Evolutionary conservation across 2,113 vertebrate genomes (phyloP), one percentile per base, ranked within the genome.

Genomic region (Amphilophus citrinellus): DNA sequence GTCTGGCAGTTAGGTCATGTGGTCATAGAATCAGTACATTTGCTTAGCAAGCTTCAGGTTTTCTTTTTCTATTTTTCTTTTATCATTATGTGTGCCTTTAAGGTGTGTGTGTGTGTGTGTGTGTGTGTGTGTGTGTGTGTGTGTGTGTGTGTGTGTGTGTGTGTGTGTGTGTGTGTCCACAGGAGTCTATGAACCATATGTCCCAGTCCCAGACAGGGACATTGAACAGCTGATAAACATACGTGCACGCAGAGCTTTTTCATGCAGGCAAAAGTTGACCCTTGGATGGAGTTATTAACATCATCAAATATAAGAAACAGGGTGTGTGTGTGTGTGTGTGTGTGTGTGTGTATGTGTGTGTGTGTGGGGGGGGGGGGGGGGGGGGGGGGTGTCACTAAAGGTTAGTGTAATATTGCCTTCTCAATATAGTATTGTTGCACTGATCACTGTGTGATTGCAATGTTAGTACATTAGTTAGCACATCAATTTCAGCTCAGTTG

Each of bases 151-250:
- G 35, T 37, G 35, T 6, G 6, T 37, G 35, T 82, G 61, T 27
- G 7, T 83, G 65, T 57, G 58, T 83, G 61, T 88, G 58, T 87
- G 75, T 85, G 77, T 87, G 77, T 81, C 92, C 87, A 82, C 92
- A 50, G 93, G 93, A 91, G 89, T 84, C 88, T 44, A 27, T 83
- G 84, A 87, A 92, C 88, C 94, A 94, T 94, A 94, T 94, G 92
- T 90, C 84, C 58, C 65, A 47, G 53, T 89, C 81, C 75, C 57
- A 10, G 66, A 88, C 79, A 76, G 88, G 82, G 87, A 82, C 84
- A 77, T 79, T 1, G 37, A 91, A 78, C 89, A 91, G 92, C 83
- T 93, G 91, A 92, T 87, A 82, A 68, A 90, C 78, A 88, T 59
- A 61, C n/a, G 27, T 73, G 61, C 65, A 84, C 3, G 13, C 78